Evolutionary conservation across 2,113 vertebrate genomes (phyloP).

Genomic region (Pseudorectes ferrugineus): DNA sequence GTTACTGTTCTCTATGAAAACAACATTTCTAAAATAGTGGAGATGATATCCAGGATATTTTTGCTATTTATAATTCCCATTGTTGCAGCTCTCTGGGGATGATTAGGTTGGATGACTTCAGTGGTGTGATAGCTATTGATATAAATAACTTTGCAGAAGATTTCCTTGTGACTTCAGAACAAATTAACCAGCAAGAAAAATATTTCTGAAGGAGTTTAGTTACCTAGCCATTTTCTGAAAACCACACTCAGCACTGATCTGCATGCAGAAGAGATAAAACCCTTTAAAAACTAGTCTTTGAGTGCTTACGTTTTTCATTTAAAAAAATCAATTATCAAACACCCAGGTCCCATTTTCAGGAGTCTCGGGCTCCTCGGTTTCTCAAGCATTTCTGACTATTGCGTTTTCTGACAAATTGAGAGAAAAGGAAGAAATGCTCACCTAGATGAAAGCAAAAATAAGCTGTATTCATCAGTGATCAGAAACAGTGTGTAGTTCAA

Average conservation of each 20-base stretch:
- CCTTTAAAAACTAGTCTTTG: background rate
- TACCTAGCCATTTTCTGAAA: background rate
- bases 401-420: background rate
- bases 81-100: constrained; percentile 15
- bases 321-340: background rate
- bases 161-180: constrained; percentile 14
- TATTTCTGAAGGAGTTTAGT: background rate
- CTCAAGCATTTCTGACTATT: background rate
- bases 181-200: background rate
- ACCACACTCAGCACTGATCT: background rate
- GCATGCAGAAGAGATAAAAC: background rate
- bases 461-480: background rate
- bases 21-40: constrained; percentile 12
- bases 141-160: constrained; percentile 39
- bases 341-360: background rate
- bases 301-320: background rate
- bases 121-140: constrained; percentile 24
- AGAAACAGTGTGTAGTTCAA: background rate
- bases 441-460: background rate
- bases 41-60: constrained; percentile 33
- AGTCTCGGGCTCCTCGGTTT: background rate
- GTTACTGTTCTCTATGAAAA: background rate
- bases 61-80: constrained; percentile 47
- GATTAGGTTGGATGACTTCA: background rate
- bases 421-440: background rate